phyloP scores from a whole-genome alignment of 1,140 invertebrate genomes.

The Ceratoteleas bidentatus region DNA sequence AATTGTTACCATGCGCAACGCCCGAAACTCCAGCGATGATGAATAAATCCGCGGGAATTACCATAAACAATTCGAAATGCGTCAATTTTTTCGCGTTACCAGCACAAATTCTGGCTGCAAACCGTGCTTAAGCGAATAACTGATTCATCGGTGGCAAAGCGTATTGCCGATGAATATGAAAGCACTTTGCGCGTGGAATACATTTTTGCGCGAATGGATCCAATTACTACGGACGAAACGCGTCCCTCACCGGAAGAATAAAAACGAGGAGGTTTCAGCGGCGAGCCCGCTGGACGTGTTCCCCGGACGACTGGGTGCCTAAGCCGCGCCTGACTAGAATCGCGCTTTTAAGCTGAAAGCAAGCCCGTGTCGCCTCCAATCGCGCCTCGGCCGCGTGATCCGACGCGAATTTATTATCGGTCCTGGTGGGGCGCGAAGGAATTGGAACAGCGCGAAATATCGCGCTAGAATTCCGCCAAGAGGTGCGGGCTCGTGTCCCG shows the following conservation, averaged over 20 bases:
- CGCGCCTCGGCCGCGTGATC: slow-evolving; percentile 60
- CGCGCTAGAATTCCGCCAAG: slow-evolving; percentile 1
- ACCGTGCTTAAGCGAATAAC: slow-evolving; percentile 1
- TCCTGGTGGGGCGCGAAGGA: slow-evolving; percentile 53
- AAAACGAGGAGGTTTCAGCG: slow-evolving; percentile 4
- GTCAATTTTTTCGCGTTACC: no score
- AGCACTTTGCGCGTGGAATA: slow-evolving; percentile 39
- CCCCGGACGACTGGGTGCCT: slow-evolving; percentile 58
- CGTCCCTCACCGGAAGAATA: slow-evolving; percentile 10
- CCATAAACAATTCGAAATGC: slow-evolving; percentile 8
- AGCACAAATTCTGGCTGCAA: background rate
- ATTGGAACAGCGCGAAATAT: slow-evolving; percentile 28
- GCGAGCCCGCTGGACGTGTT: slow-evolving; percentile 31
- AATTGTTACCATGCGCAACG: no score
- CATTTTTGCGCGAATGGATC: slow-evolving; percentile 40
- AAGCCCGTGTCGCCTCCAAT: slow-evolving; percentile 74
- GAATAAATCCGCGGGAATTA: background rate
- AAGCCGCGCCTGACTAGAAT: slow-evolving; percentile 62
- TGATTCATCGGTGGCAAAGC: slow-evolving; percentile 8
- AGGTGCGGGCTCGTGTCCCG: slow-evolving; percentile 3
- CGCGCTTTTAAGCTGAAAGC: slow-evolving; percentile 78
- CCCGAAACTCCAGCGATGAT: no score
- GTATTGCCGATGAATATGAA: slow-evolving; percentile 46
- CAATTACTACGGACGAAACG: slow-evolving; percentile 53
- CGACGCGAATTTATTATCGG: slow-evolving; percentile 69